Percentiles rank a stretch among this genome's conserved stretches.
phyloP scores from a whole-genome alignment of 1,140 invertebrate genomes.

The Diprion similis region DNA sequence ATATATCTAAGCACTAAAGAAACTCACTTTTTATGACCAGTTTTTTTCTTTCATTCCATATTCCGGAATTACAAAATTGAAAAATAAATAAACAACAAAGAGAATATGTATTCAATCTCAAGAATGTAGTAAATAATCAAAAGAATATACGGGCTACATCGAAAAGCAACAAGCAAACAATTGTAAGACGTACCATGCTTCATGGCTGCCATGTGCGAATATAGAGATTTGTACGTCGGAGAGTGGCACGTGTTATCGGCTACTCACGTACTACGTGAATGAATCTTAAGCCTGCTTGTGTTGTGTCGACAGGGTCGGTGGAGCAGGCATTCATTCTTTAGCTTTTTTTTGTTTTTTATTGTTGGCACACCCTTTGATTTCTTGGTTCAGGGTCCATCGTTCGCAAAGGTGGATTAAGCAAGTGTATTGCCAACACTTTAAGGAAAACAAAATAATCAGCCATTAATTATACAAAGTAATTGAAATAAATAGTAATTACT shows the following conservation, averaged over 20 bases:
- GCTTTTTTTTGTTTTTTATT: constrained; percentile 48
- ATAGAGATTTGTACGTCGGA: constrained; percentile 52
- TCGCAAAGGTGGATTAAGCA: constrained; percentile 53
- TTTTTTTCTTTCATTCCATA: too few species aligned
- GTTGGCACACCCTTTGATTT: constrained; percentile 50
- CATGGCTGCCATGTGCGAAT: constrained; percentile 64
- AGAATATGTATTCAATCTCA: too few species aligned
- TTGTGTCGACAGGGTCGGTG: constrained; percentile 51
- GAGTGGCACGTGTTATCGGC: constrained; percentile 48
- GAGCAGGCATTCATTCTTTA: constrained; percentile 59
- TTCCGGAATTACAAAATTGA: too few species aligned
- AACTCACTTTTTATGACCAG: too few species aligned
- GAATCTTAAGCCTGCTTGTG: constrained; percentile 57
- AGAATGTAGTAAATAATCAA: background rate
- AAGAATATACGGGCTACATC: background rate
- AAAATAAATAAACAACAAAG: too few species aligned
- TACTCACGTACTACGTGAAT: constrained; percentile 56
- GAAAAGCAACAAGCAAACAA: constrained; percentile 44
- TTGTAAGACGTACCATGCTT: constrained; percentile 61
- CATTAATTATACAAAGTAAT: constrained; percentile 7
- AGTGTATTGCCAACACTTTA: constrained; percentile 55
- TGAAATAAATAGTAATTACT: background rate
- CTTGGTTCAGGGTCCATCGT: constrained; percentile 56
- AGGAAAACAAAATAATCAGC: constrained; percentile 37
- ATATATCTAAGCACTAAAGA: background rate